Evolutionary conservation across 1,140 invertebrate species (phyloP), one percentile per base, ranked within the genome.

Genomic region (Cotesia glomerata): DNA sequence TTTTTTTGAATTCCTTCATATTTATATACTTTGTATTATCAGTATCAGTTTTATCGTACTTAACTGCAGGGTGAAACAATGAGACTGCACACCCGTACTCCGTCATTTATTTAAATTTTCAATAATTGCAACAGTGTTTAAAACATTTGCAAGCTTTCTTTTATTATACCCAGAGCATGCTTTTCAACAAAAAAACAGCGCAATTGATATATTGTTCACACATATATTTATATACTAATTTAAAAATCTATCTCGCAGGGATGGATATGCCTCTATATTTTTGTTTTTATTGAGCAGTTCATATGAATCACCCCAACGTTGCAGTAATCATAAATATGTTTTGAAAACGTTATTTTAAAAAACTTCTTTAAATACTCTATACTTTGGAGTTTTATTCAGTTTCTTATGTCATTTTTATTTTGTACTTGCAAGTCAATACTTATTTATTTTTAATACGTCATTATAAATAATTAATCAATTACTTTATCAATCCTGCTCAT

Each of bases 301-400:
- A 65, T 73, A 70, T 75, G 69, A 70, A 54, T 80, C 79, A 82
- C 72, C 71, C 77, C 59, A 67, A 72, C 72, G 16, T 66, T 35
- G 66, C 67, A 59, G 49, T 78, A 70, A 68, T 74, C 51, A 65
- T 51, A 71, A 34, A 9, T 45, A 45, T 45, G 7, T 11, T 45
- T 45, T 45, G 5, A 45, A 9, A 8, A 45, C 39, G 39, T 7
- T 66, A 74, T 78, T 83, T 83, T 78, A 82, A 85, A 82, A 80
- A 79, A 74, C 52, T 26, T 78, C 80, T 80, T 75, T 74, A 26
- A 79, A 85, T 82, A 84, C 77, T 74, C 82, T 84, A 86, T 84
- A 77, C 84, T 86, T 86, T 86, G 84, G 85, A 86, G 81, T 83
- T 73, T 76, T 77, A 80, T 79, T 78, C 78, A 68, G 39, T 72